Conservation (phyloP, 64 coral and sea anemone genomes). For the Stichodactyla helianthus region DNA sequence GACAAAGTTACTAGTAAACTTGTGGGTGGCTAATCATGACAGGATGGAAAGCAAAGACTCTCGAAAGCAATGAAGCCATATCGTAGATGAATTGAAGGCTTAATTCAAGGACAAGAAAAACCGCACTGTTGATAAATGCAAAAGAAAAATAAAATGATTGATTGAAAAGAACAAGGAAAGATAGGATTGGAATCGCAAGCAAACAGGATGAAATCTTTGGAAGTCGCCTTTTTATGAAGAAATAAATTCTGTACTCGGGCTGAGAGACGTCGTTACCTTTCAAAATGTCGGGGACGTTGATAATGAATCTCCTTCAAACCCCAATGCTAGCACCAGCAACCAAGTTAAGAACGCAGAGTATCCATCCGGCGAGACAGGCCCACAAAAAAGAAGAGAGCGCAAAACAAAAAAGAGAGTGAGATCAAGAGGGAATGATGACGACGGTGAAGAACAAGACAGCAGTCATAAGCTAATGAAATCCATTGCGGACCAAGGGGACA, state of each 20-base stretch:
- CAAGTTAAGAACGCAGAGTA: too few relatives aligned
- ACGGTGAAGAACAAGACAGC: too few relatives aligned
- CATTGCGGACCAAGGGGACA: conserved; percentile 21
- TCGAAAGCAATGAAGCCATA: background rate
- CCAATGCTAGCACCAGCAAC: background rate
- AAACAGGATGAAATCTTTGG: conserved; percentile 19
- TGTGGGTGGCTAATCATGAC: conserved; percentile 21
- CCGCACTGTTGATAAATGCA: too few relatives aligned
- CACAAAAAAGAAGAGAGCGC: background rate
- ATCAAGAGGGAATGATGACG: background rate
- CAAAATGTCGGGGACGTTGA: conserved; percentile 9
- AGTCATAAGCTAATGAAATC: conserved; percentile 5
- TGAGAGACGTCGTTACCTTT: conserved; percentile 4
- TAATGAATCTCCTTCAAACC: background rate
- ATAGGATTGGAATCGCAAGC: conserved; percentile 41
- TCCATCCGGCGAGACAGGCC: background rate
- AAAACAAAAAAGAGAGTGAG: background rate
- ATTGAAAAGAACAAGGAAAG: conserved; percentile 27
- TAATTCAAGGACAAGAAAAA: conserved; percentile 22
- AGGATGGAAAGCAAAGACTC: conserved; percentile 21
- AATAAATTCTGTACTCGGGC: conserved; percentile 18
- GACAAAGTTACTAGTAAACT: conserved; percentile 28
- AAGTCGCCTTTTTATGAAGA: conserved; percentile 34
- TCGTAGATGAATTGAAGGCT: background rate
- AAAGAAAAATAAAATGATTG: conserved; percentile 46